These are phyloP conservation scores for Cardiocondyla obscurior DNA, from an alignment of 1,140 invertebrate species.

Conservation along the genomic window DNA sequence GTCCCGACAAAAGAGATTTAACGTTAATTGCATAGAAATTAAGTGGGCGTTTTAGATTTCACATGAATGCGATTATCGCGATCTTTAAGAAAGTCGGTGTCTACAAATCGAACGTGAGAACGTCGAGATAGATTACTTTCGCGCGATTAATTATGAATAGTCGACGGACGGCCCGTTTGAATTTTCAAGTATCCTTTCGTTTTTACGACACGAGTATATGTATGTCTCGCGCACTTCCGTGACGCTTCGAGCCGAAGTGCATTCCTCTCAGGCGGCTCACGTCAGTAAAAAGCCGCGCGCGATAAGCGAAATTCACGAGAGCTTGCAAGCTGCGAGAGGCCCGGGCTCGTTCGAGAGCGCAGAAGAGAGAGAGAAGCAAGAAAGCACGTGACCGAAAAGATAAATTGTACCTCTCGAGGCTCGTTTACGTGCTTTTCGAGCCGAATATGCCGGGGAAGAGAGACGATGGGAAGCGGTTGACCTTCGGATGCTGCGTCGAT, in stretches of 20 bases:
- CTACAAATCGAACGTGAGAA: too few species aligned
- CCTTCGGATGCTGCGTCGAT: conserved; percentile 43
- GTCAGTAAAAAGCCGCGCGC: neutral
- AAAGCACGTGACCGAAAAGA: neutral
- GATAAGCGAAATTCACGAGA: neutral
- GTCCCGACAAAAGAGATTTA: too few species aligned
- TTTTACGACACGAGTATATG: neutral
- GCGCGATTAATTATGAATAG: neutral
- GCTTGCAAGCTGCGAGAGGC: neutral
- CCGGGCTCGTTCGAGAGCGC: too few species aligned
- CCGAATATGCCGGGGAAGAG: neutral
- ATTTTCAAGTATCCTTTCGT: neutral
- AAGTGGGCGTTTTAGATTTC: too few species aligned
- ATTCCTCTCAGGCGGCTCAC: neutral
- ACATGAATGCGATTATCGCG: too few species aligned
- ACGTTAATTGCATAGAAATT: too few species aligned
- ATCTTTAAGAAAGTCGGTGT: too few species aligned
- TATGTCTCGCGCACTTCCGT: neutral
- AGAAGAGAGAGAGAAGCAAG: neutral
- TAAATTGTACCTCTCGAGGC: neutral
- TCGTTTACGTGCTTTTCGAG: neutral
- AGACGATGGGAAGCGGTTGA: conserved; percentile 15
- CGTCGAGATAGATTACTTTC: neutral
- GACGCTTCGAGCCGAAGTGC: neutral
- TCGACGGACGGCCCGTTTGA: neutral